Base-by-base conservation (phyloP, 2,797 vertebrate species). In the Threskiornis aethiopicus region DNA sequence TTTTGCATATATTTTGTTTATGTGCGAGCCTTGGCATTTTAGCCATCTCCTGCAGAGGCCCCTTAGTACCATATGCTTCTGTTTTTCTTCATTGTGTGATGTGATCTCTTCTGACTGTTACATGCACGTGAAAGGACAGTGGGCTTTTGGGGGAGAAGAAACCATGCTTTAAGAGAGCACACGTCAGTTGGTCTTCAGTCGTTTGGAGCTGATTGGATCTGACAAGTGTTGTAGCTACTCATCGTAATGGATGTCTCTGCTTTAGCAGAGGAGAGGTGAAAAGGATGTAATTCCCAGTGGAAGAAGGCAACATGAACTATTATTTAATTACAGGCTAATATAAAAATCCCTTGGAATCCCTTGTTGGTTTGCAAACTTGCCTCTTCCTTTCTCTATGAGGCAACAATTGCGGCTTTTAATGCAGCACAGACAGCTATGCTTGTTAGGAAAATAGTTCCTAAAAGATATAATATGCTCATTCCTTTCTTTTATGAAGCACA, bases 321-420 rank as follows among this genome's bases (percentile, higher is more conserved):
- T 99, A 99, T 99, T 99, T 99, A 99, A 99, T 99, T 99, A 99
- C 97, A 96, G 97, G 98, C 98, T 99, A 98, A 99, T 99, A 98
- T 98, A 98, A 98, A 97, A 97, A 96, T 97, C 97, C 94, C 93
- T 91, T 77, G 95, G 93, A 97, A 97, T 96, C 86, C 96, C 94
- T 85, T 91, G 95, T 91, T 98, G 97, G 96, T 98, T 98, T 98
- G 96, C 90, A 96, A 93, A 89, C 87, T 93, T 93, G 80, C 95
- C 92, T 98, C 96, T 97, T 98, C 96, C 96, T 98, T 98, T 98
- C 97, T 98, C 98, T 98, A 97, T 92, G 96, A 98, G 98, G 98
- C 97, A 98, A 98, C 96, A 98, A 98, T 98, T 95, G 93, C 59
- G 96, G 97, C 96, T 97, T 98, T 98, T 98, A 97, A 93, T 76